Conservation (phyloP, 1,140 invertebrate genomes). For the Laodelphax striatellus region DNA sequence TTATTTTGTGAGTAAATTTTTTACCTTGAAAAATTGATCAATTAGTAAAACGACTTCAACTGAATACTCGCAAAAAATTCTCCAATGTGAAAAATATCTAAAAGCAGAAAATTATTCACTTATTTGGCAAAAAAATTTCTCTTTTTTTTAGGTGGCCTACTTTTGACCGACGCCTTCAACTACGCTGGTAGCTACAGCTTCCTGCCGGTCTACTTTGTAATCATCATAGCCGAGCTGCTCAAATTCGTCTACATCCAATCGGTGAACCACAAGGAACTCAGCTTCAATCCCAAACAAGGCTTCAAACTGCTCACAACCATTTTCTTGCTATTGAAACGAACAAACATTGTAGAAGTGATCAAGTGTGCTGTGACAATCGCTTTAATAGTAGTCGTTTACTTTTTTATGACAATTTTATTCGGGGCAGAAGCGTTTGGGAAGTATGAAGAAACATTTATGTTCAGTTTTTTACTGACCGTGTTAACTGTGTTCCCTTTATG, state of each 20-base stretch:
- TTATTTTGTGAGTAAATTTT: too few species aligned
- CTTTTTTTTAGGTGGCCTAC: neutral
- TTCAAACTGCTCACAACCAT: constrained; percentile 5
- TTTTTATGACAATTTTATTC: constrained; percentile 54
- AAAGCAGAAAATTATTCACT: too few species aligned
- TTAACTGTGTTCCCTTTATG: constrained; percentile 53
- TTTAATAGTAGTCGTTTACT: constrained; percentile 33
- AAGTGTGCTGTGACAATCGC: constrained; percentile 4
- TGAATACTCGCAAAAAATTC: too few species aligned
- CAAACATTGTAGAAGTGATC: constrained; percentile 8
- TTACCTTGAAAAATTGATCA: too few species aligned
- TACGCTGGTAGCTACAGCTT: constrained; percentile 1
- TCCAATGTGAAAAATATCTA: too few species aligned
- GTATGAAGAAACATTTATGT: constrained; percentile 58
- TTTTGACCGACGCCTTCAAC: constrained; percentile 4
- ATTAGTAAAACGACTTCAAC: too few species aligned
- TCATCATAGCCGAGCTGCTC: constrained; percentile 10
- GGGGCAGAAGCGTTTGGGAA: constrained; percentile 54
- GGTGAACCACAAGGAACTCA: constrained; percentile 12
- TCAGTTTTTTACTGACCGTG: constrained; percentile 48
- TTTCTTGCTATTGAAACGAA: constrained; percentile 8
- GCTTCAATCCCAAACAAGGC: constrained; percentile 7
- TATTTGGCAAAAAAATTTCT: too few species aligned
- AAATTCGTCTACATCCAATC: constrained; percentile 12
- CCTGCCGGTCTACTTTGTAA: constrained; percentile 9